Evolutionary conservation across 2,113 vertebrate genomes (phyloP).

Genomic region (Fregata magnificens): DNA sequence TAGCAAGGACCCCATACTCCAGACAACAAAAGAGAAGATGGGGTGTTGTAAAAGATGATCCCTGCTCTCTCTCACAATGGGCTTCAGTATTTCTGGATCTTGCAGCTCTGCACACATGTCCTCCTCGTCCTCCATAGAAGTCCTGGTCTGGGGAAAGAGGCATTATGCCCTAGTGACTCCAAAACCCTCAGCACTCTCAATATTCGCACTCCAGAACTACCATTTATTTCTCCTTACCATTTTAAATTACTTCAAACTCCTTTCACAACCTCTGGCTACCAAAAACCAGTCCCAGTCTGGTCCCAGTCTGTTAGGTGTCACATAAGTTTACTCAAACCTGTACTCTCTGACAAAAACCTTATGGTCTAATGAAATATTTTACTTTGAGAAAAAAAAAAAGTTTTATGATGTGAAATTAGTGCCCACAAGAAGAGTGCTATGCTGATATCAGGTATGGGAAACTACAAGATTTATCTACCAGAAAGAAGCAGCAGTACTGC

Average conservation of each 20-base stretch:
- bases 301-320: background rate
- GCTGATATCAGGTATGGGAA: background rate
- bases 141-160: background rate
- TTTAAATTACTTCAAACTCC: background rate
- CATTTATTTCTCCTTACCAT: background rate
- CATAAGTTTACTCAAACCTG: background rate
- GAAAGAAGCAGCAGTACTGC: background rate
- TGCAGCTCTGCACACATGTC: background rate
- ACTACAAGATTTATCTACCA: background rate
- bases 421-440: background rate
- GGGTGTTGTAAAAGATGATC: background rate
- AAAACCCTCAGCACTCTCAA: background rate
- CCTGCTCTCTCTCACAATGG: background rate
- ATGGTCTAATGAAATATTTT: background rate
- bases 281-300: background rate
- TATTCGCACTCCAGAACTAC: background rate
- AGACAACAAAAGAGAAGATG: background rate
- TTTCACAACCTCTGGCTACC: background rate
- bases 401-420: background rate
- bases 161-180: background rate
- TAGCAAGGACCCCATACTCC: background rate
- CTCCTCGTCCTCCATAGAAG: background rate
- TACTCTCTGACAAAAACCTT: background rate
- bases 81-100: background rate
- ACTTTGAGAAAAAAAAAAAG: background rate